Evolutionary conservation across 2,888 invertebrate genomes (phyloP).

Genomic region (Drosophila kokeensis): DNA sequence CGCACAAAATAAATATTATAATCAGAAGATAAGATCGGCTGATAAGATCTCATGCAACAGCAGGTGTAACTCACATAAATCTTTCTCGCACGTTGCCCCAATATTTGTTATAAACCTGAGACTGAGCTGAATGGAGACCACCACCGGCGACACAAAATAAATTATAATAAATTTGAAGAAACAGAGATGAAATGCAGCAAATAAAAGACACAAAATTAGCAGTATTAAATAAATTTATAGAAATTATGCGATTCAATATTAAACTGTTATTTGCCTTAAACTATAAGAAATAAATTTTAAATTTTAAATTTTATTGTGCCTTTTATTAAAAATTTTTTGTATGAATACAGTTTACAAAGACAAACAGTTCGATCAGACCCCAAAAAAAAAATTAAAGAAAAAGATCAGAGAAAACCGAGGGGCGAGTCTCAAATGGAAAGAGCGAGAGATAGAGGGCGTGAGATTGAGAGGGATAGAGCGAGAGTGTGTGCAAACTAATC

Average conservation of each 20-base stretch:
- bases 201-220: not conserved
- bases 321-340: not conserved
- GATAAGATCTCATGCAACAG: constrained; percentile 31
- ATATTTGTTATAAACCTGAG: constrained; percentile 49
- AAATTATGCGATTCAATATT: not conserved
- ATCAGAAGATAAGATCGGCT: constrained; percentile 36
- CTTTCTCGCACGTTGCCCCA: constrained; percentile 58
- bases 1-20: constrained; percentile 44
- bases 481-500: constrained; percentile 56
- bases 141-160: constrained; percentile 9
- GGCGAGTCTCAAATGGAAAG: constrained; percentile 53
- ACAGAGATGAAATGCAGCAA: constrained; percentile 3
- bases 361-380: constrained; percentile 2
- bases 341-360: not conserved
- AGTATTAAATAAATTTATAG: not conserved
- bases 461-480: constrained; percentile 5
- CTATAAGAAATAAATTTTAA: not conserved
- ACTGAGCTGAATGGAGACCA: constrained; percentile 9
- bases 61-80: constrained; percentile 72
- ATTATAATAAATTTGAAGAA: constrained; percentile 15
- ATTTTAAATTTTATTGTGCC: not conserved
- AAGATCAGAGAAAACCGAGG: constrained; percentile 64
- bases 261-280: not conserved
- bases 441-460: constrained; percentile 9
- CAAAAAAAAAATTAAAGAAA: not conserved